phyloP scores from a whole-genome alignment of 2,888 invertebrate species.

The Drosophila setosimentum region DNA sequence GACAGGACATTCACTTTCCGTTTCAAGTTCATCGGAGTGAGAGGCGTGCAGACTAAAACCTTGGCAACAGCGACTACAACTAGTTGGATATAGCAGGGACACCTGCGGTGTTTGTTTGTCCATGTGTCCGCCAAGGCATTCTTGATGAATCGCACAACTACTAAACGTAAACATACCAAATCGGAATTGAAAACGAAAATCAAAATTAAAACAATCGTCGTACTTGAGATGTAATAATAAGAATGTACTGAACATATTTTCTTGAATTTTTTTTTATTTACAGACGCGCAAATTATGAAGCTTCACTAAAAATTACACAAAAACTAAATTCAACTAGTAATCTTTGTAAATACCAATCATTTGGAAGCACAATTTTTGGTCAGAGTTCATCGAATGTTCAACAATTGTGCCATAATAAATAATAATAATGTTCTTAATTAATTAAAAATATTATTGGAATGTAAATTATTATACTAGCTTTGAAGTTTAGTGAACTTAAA shows the following conservation, averaged over 20 bases:
- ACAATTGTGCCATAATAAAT: not conserved
- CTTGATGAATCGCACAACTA: slow-evolving; percentile 27
- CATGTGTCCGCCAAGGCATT: not conserved
- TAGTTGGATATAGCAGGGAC: not conserved
- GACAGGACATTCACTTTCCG: slow-evolving; percentile 80
- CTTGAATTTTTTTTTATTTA: not conserved
- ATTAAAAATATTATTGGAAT: not conserved
- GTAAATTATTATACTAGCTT: not conserved
- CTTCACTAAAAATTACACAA: not conserved
- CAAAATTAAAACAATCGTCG: not conserved
- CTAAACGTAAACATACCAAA: slow-evolving; percentile 19
- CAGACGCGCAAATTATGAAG: not conserved
- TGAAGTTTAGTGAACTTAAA: not conserved
- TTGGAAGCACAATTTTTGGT: not conserved
- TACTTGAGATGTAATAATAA: no score
- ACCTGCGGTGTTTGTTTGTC: slow-evolving; percentile 19
- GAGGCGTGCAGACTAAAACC: slow-evolving; percentile 32
- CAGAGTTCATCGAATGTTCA: not conserved
- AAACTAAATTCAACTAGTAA: not conserved
- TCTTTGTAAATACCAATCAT: not conserved
- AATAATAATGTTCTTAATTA: not conserved
- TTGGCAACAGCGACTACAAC: not conserved
- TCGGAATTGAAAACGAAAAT: slow-evolving; percentile 10
- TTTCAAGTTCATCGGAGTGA: slow-evolving; percentile 73
- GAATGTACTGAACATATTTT: not conserved